These are phyloP conservation scores for Trichomycterus rosablanca DNA, from an alignment of 2,113 vertebrate genomes.

Conservation along the genomic window DNA sequence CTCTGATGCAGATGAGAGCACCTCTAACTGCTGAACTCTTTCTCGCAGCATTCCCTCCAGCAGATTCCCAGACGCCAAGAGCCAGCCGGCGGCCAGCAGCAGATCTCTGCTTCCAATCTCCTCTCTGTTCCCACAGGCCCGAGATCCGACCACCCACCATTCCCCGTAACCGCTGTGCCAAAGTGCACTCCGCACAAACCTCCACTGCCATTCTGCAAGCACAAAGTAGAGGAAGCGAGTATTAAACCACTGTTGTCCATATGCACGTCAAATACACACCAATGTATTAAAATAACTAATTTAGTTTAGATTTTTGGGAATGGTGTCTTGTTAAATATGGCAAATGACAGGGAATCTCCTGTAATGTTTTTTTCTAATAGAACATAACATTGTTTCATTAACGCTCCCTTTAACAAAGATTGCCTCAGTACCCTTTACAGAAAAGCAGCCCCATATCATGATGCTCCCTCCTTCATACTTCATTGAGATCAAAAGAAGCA, in stretches of 20 bases:
- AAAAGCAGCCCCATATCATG: too few species aligned
- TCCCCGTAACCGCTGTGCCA: conserved; percentile 64
- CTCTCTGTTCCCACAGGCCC: conserved; percentile 17
- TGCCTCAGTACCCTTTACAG: too few species aligned
- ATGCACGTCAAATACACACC: neutral
- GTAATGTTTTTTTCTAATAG: too few species aligned
- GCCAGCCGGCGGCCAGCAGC: conserved; percentile 64
- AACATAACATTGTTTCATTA: too few species aligned
- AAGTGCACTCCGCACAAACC: conserved; percentile 57
- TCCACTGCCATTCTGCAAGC: conserved; percentile 38
- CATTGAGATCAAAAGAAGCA: too few species aligned
- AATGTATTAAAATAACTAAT: neutral
- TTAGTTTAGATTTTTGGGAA: too few species aligned
- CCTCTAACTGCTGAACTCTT: conserved; percentile 53
- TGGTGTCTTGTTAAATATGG: too few species aligned
- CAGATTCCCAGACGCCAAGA: conserved; percentile 53
- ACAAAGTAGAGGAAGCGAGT: neutral
- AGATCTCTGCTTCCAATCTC: conserved; percentile 57
- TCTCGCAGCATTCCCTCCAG: conserved; percentile 56
- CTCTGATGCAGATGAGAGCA: conserved; percentile 10
- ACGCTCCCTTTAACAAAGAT: too few species aligned
- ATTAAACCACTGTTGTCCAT: neutral
- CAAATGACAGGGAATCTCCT: too few species aligned
- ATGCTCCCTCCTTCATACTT: too few species aligned
- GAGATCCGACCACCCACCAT: conserved; percentile 48